phyloP scores from a whole-genome alignment of 1,140 invertebrate genomes.

The Whitmania pigra region DNA sequence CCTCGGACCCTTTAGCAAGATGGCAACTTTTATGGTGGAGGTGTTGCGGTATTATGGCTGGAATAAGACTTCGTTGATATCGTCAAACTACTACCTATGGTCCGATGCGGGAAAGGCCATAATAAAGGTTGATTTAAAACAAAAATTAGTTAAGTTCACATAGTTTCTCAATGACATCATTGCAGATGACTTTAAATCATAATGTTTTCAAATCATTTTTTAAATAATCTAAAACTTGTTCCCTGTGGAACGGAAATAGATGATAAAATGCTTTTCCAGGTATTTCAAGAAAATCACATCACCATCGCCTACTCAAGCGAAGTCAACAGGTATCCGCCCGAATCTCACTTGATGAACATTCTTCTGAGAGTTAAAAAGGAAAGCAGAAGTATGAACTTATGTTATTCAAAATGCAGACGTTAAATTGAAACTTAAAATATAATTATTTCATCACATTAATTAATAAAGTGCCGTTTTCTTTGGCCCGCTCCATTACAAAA shows the following conservation, averaged over 20 bases:
- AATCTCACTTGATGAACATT: background rate
- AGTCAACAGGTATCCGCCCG: slow-evolving; percentile 11
- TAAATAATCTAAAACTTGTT: too few species aligned
- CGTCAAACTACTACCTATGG: slow-evolving; percentile 15
- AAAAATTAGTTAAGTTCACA: too few species aligned
- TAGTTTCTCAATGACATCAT: too few species aligned
- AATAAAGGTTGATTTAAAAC: slow-evolving; percentile 3
- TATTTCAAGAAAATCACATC: slow-evolving; percentile 8
- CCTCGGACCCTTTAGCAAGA: slow-evolving; percentile 23
- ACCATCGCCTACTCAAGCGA: slow-evolving; percentile 11
- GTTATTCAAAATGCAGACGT: background rate
- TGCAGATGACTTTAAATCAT: too few species aligned
- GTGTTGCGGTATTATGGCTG: slow-evolving; percentile 18
- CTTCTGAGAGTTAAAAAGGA: slow-evolving; percentile 9
- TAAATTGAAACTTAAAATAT: background rate
- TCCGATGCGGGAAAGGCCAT: slow-evolving; percentile 12
- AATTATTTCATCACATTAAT: background rate
- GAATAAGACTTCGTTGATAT: slow-evolving; percentile 11
- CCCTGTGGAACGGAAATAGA: too few species aligned
- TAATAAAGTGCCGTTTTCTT: too few species aligned
- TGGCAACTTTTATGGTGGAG: slow-evolving; percentile 22
- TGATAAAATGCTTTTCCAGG: background rate
- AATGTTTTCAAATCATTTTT: background rate
- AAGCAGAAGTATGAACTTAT: slow-evolving; percentile 10
- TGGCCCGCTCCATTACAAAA: too few species aligned